Conservation (phyloP, 2,888 invertebrate species). For the Ennomos erosarius region DNA sequence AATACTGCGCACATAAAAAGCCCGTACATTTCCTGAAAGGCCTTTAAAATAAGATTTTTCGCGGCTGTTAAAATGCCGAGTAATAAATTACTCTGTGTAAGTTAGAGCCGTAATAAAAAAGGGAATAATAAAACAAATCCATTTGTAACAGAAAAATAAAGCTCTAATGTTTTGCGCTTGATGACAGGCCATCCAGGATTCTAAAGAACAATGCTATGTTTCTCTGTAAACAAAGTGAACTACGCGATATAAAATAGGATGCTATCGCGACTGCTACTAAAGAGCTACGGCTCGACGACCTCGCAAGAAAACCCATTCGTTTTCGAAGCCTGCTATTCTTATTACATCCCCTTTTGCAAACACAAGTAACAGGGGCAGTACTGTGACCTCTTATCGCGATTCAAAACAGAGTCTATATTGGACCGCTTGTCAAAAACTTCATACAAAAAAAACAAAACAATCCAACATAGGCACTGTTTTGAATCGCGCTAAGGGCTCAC, state of each 20-base stretch:
- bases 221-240: slow-evolving; percentile 45
- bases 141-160: slow-evolving; percentile 45
- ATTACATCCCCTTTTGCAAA: too few relatives aligned
- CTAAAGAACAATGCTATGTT: slow-evolving; percentile 45
- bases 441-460: too few relatives aligned
- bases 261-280: not conserved
- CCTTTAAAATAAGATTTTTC: slow-evolving; percentile 34
- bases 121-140: slow-evolving; percentile 47
- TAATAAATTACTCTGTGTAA: slow-evolving; percentile 37
- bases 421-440: too few relatives aligned
- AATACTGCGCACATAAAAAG: slow-evolving; percentile 22
- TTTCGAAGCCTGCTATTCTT: too few relatives aligned
- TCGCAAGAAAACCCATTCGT: too few relatives aligned
- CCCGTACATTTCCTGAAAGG: slow-evolving; percentile 28
- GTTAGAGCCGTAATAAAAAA: slow-evolving; percentile 36
- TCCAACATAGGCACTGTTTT: too few relatives aligned
- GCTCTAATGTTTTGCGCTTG: slow-evolving; percentile 46
- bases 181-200: slow-evolving; percentile 40
- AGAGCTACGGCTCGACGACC: too few relatives aligned
- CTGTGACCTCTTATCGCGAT: too few relatives aligned
- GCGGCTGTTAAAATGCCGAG: slow-evolving; percentile 32
- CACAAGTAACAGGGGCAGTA: too few relatives aligned
- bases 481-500: too few relatives aligned
- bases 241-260: slow-evolving; percentile 29
- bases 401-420: too few relatives aligned